Evolutionary conservation across 2,113 vertebrate genomes (phyloP).

Genomic region (Anguilla rostrata): DNA sequence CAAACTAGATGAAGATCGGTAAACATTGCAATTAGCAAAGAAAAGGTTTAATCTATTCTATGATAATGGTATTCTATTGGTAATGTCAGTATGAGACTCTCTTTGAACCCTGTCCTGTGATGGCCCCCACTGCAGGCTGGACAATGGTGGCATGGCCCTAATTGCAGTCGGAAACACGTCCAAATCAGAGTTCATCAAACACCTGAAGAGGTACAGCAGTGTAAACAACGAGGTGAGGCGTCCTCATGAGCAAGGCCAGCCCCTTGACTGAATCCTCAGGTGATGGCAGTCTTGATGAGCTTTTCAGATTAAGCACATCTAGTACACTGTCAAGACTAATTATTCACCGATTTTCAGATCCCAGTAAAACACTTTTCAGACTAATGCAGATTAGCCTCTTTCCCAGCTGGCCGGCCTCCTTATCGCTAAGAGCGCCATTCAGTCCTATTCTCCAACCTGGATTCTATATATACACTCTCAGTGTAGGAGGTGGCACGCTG

Average conservation of each 20-base stretch:
- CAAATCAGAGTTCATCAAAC: slow-evolving; percentile 89
- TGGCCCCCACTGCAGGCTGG: slow-evolving; percentile 72
- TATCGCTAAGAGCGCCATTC: slow-evolving; percentile 32
- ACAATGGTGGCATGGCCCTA: slow-evolving; percentile 87
- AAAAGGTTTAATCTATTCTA: background rate
- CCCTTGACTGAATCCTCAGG: slow-evolving; percentile 26
- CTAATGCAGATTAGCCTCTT: slow-evolving; percentile 74
- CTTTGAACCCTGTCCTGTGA: background rate
- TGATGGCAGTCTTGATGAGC: slow-evolving; percentile 55
- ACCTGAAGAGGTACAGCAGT: slow-evolving; percentile 84
- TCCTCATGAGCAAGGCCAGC: background rate
- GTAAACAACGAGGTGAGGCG: slow-evolving; percentile 71
- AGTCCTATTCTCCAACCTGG: slow-evolving; percentile 45
- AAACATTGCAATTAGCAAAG: background rate
- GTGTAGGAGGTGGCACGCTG: background rate
- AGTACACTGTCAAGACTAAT: slow-evolving; percentile 69
- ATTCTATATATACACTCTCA: slow-evolving; percentile 39
- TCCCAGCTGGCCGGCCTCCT: slow-evolving; percentile 51
- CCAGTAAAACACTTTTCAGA: slow-evolving; percentile 61
- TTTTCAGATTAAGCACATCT: slow-evolving; percentile 65
- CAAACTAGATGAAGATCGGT: background rate
- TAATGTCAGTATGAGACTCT: background rate
- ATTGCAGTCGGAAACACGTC: slow-evolving; percentile 81
- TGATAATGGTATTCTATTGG: background rate
- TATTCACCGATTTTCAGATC: slow-evolving; percentile 62